Evolutionary conservation across 2,888 invertebrate species (phyloP), one percentile per base, ranked within the genome.

Genomic region (Pharmacophagus antenor): DNA sequence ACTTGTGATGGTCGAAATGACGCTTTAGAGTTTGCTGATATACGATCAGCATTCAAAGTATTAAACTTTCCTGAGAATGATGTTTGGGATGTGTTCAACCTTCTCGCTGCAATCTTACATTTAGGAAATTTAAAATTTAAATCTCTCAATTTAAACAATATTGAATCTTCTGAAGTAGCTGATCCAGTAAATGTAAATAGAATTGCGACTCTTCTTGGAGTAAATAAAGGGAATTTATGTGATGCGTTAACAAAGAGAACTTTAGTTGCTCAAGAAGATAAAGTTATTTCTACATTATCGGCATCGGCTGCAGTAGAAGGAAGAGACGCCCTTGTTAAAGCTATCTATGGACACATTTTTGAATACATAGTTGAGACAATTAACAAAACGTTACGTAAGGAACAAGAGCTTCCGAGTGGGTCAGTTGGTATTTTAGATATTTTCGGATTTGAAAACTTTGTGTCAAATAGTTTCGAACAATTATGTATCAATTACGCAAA

Each of bases 401-500:
- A 93, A 4, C 92, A 93, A 67, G 84, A 90, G 27, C 81, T 92
- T 0, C 88, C 87, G 1, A 93, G 94, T 67, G 92, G 92, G 27
- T 95, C 95, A 0, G 98, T 99, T 63, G 98, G 98, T 0, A 96
- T 99, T 0, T 89, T 99, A 63, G 99, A 99, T 80, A 98, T 99
- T 68, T 99, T 98, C 77, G 99, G 99, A 1, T 99, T 99, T 84
- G 99, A 99, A 88, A 98, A 98, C 79, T 98, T 99, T 74, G 93
- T 94, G 5, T 92, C 92, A 8, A 98, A 98, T 79, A 97, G 97
- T 81, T 98, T 98, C 79, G 98, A 99, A 75, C 98, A 99, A 79
- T 88, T 99, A 57, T 98, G 98, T 80, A 98, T 99, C 68, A 99
- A 99, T 85, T 98, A 96, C 79, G 98, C 98, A 1, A 99, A 99